These are phyloP conservation scores for Sycophaga agraensis DNA, from an alignment of 1,140 invertebrate genomes.

Conservation along the genomic window DNA sequence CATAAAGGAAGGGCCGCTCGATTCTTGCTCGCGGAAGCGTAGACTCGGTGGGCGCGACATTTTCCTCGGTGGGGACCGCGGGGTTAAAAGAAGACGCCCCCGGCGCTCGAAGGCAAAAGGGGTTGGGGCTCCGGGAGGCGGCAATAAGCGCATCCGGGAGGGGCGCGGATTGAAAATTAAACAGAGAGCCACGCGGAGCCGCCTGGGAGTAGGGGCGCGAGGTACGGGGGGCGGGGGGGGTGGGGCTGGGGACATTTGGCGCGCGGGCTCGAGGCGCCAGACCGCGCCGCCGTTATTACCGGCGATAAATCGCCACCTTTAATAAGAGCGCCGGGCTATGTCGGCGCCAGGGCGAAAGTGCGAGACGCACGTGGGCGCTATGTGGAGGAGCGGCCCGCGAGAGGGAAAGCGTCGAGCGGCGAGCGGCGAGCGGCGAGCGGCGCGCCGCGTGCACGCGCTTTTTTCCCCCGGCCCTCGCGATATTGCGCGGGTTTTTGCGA, in stretches of 20 bases:
- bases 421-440: no score
- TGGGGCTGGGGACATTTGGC: slow-evolving; percentile 12
- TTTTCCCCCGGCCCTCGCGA: no score
- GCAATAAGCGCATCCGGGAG: neutral
- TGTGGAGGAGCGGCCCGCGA: no score
- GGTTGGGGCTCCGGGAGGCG: neutral
- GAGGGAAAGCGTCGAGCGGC: no score
- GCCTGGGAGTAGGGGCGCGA: no score
- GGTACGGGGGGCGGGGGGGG: neutral
- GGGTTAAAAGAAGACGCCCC: no score
- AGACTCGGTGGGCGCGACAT: no score
- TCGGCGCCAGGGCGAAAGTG: slow-evolving; percentile 26
- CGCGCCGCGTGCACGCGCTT: no score
- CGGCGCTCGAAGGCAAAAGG: neutral
- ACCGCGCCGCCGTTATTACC: slow-evolving; percentile 55
- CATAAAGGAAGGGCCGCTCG: no score
- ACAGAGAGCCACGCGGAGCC: neutral
- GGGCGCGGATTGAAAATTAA: neutral
- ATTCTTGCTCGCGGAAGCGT: no score
- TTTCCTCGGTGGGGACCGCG: no score
- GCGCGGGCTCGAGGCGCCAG: slow-evolving; percentile 37
- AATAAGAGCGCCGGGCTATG: slow-evolving; percentile 49
- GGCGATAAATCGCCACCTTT: slow-evolving; percentile 57
- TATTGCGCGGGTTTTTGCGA: no score
- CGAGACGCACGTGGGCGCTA: neutral